phyloP scores from a whole-genome alignment of 2,888 invertebrate genomes.

The Spatulosminthurus flaviceps region DNA sequence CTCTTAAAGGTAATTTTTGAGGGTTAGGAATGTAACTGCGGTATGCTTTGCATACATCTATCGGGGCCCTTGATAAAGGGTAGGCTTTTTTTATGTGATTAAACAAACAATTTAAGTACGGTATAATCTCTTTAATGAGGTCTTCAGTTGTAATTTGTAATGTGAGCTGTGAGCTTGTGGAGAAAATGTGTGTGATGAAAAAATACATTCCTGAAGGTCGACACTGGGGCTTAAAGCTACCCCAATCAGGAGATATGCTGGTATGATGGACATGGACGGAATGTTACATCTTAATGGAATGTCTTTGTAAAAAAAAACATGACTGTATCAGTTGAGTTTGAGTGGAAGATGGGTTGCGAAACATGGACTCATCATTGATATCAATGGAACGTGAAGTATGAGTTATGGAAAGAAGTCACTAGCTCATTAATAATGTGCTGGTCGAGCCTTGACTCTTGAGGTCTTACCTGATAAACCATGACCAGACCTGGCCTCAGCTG shows the following conservation, averaged over 20 bases:
- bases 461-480: constrained; percentile 40
- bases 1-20: neutral
- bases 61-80: neutral
- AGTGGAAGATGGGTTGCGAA: constrained; percentile 28
- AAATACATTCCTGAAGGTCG: constrained; percentile 22
- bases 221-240: constrained; percentile 13
- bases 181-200: constrained; percentile 1
- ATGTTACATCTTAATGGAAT: constrained; percentile 40
- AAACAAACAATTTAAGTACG: constrained; percentile 32
- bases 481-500: constrained; percentile 38
- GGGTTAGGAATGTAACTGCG: neutral
- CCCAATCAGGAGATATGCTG: constrained; percentile 24
- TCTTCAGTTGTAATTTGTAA: constrained; percentile 31
- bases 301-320: constrained; percentile 10
- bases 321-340: constrained; percentile 6
- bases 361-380: constrained; percentile 19
- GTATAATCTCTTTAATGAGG: constrained; percentile 33
- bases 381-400: constrained; percentile 37
- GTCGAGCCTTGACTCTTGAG: constrained; percentile 43
- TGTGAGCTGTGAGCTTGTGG: neutral
- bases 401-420: constrained; percentile 34
- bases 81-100: constrained; percentile 30
- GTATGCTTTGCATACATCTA: neutral
- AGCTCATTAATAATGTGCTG: constrained; percentile 40
- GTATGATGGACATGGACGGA: constrained; percentile 20